Evolutionary conservation across 2,888 invertebrate genomes (phyloP), one percentile per base, ranked within the genome.

Genomic region (Neuroscelio doddi): DNA sequence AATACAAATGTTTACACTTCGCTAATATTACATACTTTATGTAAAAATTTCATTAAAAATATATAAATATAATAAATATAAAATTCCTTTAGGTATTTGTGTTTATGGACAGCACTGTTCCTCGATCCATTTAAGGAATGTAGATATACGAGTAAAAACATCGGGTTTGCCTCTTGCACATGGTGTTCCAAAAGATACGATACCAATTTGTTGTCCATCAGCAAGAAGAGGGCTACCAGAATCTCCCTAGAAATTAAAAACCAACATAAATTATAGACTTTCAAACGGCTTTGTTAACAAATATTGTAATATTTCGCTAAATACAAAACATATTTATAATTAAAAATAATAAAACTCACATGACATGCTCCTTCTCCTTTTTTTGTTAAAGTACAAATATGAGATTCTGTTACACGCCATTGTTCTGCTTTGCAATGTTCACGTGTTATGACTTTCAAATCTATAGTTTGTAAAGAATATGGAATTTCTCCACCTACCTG

Each of bases 281-380:
- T n/a, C n/a, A n/a, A n/a, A n/a, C n/a, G n/a, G n/a, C n/a, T n/a
- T n/a, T n/a, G n/a, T n/a, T n/a, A n/a, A n/a, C n/a, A n/a, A n/a
- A n/a, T n/a, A n/a, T n/a, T n/a, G n/a, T n/a, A n/a, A n/a, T n/a
- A n/a, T n/a, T n/a, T n/a, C n/a, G n/a, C n/a, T n/a, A n/a, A n/a
- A n/a, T n/a, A n/a, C n/a, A n/a, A n/a, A n/a, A n/a, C n/a, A n/a
- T n/a, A n/a, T n/a, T n/a, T n/a, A n/a, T n/a, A n/a, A n/a, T n/a
- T n/a, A n/a, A n/a, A n/a, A n/a, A n/a, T n/a, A n/a, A n/a, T n/a
- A n/a, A n/a, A n/a, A n/a, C 77, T 78, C 46, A 81, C 81, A 49
- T 80, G 64, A 47, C 81, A 81, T 1, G 80, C 80, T 26, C 80
- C 81, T 70, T 81, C 73, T 17, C 81, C 81, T 12, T 0, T 5